These are phyloP conservation scores for Ochlodes sylvanus DNA, from an alignment of 2,888 invertebrate genomes.

Conservation along the genomic window DNA sequence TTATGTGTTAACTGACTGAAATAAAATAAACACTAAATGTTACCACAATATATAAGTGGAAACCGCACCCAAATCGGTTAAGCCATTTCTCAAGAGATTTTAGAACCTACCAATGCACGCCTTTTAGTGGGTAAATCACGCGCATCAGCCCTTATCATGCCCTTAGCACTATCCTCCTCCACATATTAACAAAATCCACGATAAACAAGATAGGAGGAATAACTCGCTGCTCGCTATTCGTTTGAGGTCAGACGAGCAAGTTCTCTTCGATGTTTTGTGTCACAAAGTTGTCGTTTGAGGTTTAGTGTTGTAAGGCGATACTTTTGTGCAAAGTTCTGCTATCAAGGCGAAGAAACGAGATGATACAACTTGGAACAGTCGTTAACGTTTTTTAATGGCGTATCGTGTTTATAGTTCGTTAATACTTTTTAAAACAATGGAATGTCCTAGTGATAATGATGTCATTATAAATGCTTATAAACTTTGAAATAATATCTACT, in stretches of 20 bases:
- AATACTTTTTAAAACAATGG: not conserved
- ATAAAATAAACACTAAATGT: no score
- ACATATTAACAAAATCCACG: not conserved
- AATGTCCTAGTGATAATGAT: no score
- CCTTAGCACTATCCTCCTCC: no score
- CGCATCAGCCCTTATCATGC: no score
- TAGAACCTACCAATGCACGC: no score
- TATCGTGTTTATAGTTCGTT: not conserved
- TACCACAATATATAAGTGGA: no score
- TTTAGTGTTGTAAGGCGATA: conserved; percentile 30
- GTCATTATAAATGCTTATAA: no score
- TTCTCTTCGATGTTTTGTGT: conserved; percentile 19
- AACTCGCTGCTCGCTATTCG: not conserved
- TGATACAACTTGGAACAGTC: conserved; percentile 1
- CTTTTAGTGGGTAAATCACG: no score
- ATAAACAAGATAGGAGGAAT: not conserved
- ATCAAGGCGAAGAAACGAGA: conserved; percentile 1
- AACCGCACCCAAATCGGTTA: no score
- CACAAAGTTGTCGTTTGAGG: conserved; percentile 24
- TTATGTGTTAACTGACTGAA: no score
- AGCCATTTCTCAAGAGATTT: no score
- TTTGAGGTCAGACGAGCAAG: not conserved
- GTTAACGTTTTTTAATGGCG: conserved; percentile 25
- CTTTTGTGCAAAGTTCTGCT: conserved; percentile 25
- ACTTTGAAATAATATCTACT: no score